Evolutionary conservation across 2,113 vertebrate genomes (phyloP).

Genomic region (Pterophyllum scalare): DNA sequence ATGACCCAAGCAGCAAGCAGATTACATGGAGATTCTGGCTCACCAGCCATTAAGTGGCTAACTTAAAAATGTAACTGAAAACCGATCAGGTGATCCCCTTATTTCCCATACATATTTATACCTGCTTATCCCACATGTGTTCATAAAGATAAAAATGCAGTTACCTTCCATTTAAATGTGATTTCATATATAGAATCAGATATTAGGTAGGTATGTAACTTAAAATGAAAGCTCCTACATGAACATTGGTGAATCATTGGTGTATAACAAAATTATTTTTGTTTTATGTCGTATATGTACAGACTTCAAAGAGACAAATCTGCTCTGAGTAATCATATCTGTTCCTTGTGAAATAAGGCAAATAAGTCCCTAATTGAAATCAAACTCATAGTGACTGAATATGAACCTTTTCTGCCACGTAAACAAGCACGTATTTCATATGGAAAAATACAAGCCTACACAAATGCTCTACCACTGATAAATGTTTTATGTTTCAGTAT

Average conservation of each 20-base stretch:
- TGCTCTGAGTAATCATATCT: background rate
- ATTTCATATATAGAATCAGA: background rate
- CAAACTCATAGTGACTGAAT: background rate
- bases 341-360: background rate
- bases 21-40: background rate
- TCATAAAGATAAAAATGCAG: background rate
- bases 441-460: background rate
- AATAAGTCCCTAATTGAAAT: background rate
- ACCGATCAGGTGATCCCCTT: background rate
- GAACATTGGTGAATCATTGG: background rate
- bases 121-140: background rate
- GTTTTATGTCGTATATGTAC: background rate
- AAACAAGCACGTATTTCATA: background rate
- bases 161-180: background rate
- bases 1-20: background rate
- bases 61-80: constrained; percentile 13
- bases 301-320: background rate
- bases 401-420: background rate
- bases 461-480: background rate
- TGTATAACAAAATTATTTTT: background rate
- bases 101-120: background rate
- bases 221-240: background rate
- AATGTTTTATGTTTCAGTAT: constrained; percentile 7
- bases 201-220: background rate
- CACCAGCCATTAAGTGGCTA: background rate